Percentiles rank a stretch among this genome's conserved stretches.
Evolutionary conservation across 2,797 vertebrate genomes (phyloP).

Genomic region (Rhinoraja longicauda): DNA sequence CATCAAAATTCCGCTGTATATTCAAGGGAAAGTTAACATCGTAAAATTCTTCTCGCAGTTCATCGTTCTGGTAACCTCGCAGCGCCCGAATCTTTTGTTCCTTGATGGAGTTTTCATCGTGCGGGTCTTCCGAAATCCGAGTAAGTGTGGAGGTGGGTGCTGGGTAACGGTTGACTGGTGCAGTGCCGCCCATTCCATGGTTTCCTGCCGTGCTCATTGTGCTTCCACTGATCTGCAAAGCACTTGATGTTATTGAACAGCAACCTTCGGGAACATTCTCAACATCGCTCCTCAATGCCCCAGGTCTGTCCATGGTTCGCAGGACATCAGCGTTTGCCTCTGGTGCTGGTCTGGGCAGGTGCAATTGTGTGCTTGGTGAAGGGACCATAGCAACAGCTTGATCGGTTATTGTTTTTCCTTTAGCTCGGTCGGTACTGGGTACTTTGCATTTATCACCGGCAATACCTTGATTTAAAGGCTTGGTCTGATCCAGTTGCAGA

Average conservation of each 20-base stretch:
- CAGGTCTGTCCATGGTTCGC: not conserved
- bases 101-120: accelerated
- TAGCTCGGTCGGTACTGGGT: not conserved
- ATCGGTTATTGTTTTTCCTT: not conserved
- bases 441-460: not conserved
- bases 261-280: not conserved
- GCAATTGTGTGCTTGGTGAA: not conserved
- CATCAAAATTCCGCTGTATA: conserved; percentile 38
- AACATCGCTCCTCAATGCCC: not conserved
- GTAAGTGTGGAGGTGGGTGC: not conserved
- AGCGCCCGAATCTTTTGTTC: not conserved
- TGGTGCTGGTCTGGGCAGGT: not conserved
- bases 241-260: not conserved
- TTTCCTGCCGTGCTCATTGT: not conserved
- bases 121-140: not conserved
- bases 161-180: not conserved
- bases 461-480: too few species aligned
- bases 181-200: not conserved
- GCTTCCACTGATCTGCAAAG: not conserved
- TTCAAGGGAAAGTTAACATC: conserved; percentile 40
- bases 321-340: not conserved
- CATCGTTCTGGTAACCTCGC: accelerated
- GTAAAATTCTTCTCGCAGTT: accelerated
- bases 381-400: not conserved
- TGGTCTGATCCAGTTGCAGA: not conserved